Percentiles rank a stretch among this genome's conserved stretches.
Evolutionary conservation across 2,797 vertebrate genomes (phyloP).

Genomic region (Chrysocyon brachyurus): DNA sequence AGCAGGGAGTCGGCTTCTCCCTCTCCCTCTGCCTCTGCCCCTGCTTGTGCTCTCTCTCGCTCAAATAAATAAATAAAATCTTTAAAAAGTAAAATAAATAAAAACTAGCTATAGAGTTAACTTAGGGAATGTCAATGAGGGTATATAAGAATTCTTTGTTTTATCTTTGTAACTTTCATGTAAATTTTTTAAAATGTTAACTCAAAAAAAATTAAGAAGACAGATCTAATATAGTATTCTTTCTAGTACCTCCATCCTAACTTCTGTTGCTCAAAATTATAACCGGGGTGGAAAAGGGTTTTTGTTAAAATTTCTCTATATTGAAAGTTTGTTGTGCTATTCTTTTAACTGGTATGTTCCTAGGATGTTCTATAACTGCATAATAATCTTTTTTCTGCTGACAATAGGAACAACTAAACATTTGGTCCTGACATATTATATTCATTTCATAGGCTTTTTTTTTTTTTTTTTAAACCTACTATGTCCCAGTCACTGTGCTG

Average conservation of each 20-base stretch:
- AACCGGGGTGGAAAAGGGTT: neutral
- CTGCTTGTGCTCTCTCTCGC: too few species aligned
- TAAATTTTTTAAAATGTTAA: slow-evolving; percentile 11
- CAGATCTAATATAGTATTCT: neutral
- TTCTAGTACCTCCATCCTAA: neutral
- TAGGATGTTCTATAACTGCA: neutral
- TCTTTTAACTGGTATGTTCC: neutral
- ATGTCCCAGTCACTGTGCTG: neutral
- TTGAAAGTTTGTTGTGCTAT: neutral
- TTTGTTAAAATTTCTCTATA: neutral
- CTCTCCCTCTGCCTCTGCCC: too few species aligned
- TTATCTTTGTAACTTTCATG: neutral
- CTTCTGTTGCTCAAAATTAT: neutral
- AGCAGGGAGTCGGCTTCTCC: too few species aligned
- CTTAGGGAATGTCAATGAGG: neutral
- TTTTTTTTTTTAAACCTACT: neutral
- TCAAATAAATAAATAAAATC: too few species aligned
- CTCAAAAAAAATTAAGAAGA: slow-evolving; percentile 20
- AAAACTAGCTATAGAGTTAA: slow-evolving; percentile 6
- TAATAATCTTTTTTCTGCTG: neutral
- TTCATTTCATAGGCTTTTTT: neutral
- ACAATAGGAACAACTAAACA: slow-evolving; percentile 9
- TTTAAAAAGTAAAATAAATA: too few species aligned
- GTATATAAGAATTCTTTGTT: neutral
- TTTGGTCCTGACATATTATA: neutral